Evolutionary conservation across 2,113 vertebrate genomes (phyloP).

Genomic region (Lynx canadensis): DNA sequence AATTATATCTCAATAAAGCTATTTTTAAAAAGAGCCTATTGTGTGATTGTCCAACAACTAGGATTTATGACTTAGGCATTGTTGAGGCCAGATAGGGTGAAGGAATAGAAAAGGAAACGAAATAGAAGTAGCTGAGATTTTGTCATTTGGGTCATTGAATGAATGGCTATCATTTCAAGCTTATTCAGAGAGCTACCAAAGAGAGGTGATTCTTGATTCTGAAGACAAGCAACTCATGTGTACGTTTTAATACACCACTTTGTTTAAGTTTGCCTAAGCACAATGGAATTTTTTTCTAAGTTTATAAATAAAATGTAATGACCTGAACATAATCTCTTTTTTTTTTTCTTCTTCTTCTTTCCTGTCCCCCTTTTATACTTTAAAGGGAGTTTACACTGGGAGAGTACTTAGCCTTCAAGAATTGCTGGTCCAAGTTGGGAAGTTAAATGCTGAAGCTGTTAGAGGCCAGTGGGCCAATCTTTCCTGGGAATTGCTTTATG

Average conservation of each 20-base stretch:
- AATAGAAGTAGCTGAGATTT: background rate
- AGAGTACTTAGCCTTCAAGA: slow-evolving; percentile 96
- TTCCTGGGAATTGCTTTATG: slow-evolving; percentile 98
- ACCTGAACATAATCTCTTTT: background rate
- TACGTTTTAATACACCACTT: slow-evolving; percentile 32
- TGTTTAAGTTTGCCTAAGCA: slow-evolving; percentile 21
- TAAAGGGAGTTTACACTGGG: slow-evolving; percentile 94
- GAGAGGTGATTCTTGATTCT: background rate
- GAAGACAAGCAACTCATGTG: background rate
- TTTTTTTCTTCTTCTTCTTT: background rate
- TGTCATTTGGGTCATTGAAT: background rate
- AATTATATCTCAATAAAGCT: background rate
- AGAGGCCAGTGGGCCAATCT: slow-evolving; percentile 98
- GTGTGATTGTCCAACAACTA: background rate
- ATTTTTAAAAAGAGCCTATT: background rate
- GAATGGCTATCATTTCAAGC: background rate
- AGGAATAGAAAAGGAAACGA: background rate
- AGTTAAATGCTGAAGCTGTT: slow-evolving; percentile 93
- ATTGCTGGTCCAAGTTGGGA: slow-evolving; percentile 92
- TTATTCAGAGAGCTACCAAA: slow-evolving; percentile 2
- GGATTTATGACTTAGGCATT: background rate
- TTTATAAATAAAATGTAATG: slow-evolving; percentile 14
- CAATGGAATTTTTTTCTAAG: background rate
- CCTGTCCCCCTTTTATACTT: background rate
- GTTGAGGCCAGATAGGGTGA: background rate